Evolutionary conservation across 2,888 invertebrate species (phyloP), one percentile per base, ranked within the genome.

Genomic region (Laothoe populi): DNA sequence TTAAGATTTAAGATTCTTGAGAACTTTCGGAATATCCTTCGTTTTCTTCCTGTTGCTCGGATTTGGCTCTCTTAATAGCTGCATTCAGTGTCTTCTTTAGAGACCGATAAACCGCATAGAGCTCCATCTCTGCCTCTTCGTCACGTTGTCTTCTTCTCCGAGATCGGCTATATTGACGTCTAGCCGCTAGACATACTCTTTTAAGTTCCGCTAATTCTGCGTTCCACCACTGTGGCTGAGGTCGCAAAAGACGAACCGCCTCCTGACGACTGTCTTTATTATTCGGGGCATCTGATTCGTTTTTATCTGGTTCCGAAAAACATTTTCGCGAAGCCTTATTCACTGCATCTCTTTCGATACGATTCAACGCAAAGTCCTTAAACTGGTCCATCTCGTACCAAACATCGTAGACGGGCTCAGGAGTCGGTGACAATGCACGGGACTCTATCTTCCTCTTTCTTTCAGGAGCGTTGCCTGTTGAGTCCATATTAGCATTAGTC

Each of bases 61-160:
- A 16, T 19, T 19, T 44, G 16, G 44, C 44, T 19, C 8, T 44
- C 19, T 44, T 19, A 7, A 44, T 10, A 44, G 44, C 44, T 1
- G 44, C 19, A 19, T 19, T 44, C 19, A 44, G 0, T 10, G 19
- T 19, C 8, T 16, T 44, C 44, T 44, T 44, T 8, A 44, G 1
- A 44, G 44, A 44, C 8, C 44, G 44, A 44, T 44, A 44, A 19
- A 44, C 19, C 13, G 44, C 19, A 19, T 44, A 44, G 19, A 19
- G 44, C 10, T 44, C 44, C 44, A 44, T 44, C 44, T 44, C 44
- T 10, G 19, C 19, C 7, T 7, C 44, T 44, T 44, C 44, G 44
- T 44, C 44, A 16, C 44, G 44, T 8, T 44, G 44, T 44, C 44
- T 19, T 44, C 44, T 44, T 44, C 44, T 44, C 19, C 44, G 44